Base-by-base conservation (phyloP, 2,888 invertebrate species). In the Dryomyza anilis region DNA sequence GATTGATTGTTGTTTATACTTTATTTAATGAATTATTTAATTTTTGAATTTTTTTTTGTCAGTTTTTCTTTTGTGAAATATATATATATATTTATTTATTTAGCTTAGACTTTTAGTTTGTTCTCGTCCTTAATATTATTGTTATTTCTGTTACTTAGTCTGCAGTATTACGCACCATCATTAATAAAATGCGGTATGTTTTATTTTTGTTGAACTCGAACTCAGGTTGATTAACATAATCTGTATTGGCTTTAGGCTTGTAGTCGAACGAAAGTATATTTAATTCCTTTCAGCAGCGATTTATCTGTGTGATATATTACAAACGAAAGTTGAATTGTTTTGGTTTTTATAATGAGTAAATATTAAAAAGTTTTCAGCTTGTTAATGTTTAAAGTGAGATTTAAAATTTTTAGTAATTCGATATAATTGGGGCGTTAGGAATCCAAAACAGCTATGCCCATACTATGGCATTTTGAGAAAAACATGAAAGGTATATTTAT, bases 21-120 rank as follows among this genome's bases (percentile, higher is more conserved):
- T 77, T 74, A 76, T 75, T 74, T 77, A 76, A 77, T 76, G 75
- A 74, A 75, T 76, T 75, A 75, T 76, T 77, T 77, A 75, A 72
- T 71, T 71, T 71, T 71, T 75, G 74, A 72, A 71, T 73, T 71
- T 74, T 67, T 61, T 65, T 64, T 39, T 66, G 46, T 48, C 33
- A 61, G 30, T 63, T 29, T 56, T 14, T 39, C n/a, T 39, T 14
- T 39, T 2, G 39, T 39, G n/a, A 12, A 33, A 33, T 33, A 12
- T 33, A 33, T n/a, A 39, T 39, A 39, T 7, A 39, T 39, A 39
- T 39, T 39, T 39, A n/a, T 39, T 39, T 39, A 6, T 33, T 33
- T n/a, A 3, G n/a, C 39, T 39, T 39, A 2, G 12, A 14, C 39
- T 39, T 7, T 39, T 39, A 6, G 7, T 33, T 33, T 33, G 39